Evolutionary conservation across 2,797 vertebrate species (phyloP), one percentile per base, ranked within the genome.

Genomic region (Cygnus olor): DNA sequence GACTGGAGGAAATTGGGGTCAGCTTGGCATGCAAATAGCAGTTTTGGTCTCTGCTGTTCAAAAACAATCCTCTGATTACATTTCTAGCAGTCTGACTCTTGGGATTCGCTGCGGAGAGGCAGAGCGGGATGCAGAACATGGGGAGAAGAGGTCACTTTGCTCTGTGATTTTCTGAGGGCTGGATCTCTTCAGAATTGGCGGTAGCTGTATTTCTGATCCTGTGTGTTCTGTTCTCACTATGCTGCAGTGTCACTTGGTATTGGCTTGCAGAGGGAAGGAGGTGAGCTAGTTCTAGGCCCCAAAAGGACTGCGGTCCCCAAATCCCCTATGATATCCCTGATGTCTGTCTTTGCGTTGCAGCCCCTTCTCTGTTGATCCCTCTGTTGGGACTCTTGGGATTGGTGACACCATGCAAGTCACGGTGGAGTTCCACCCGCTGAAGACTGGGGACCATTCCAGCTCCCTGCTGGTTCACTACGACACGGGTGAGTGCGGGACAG

Each of bases 351-450:
- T 96, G 51, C 65, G 17, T 97, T 98, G 36, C 96, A 99, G 99
- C 36, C 99, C 99, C 42, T 99, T 99, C 97, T 98, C 98, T 24
- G 98, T 98, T 17, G 97, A 97, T 4, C 98, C 98, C 2, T 86
- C 97, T 25, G 28, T 68, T 8, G 99, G 98, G 65, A 98, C 96
- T 30, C 97, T 99, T 17, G 98, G 93, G 5, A 65, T 98, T 30
- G 98, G 98, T 5, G 98, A 98, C 28, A 91, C 96, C 93, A 94
- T 98, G 97, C 98, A 99, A 88, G 97, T 99, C 61, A 98, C 98
- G 4, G 97, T 99, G 83, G 90, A 96, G n/a, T 99, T 99, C 90
- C 97, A 98, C 28, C 98, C 99, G 0, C 97, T 97, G 96, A 97
- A 76, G 4, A 71, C 76, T 0, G 98, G 99, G 57, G 95, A 98